Evolutionary conservation across 2,113 vertebrate species (phyloP), one percentile per base, ranked within the genome.

Genomic region (Pseudorectes ferrugineus): DNA sequence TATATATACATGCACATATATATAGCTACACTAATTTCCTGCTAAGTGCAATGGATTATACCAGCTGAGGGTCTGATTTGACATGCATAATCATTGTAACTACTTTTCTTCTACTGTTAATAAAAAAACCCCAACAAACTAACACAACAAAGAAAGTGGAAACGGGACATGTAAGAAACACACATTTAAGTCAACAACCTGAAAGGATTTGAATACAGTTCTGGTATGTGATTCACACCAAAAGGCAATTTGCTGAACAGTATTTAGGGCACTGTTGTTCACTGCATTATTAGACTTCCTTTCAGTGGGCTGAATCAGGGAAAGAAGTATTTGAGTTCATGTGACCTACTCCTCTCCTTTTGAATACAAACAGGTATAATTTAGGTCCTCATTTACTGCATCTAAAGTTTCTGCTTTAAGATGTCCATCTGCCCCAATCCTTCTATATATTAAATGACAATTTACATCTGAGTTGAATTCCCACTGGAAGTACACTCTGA

Each of bases 161-260:
- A 71, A 91, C 1, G 0, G n/a, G 38, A 52, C 40, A 24, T 14
- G 7, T 29, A 52, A 67, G 33, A 66, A 92, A 72, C 48, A 77
- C 40, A 83, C 15, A 31, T 40, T 73, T 28, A 63, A 16, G 12
- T 70, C 55, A 77, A 91, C 36, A 20, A 46, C 20, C 18, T 72
- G 33, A 19, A 89, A 84, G 42, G 52, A 78, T 61, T 11, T 79
- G 18, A 66, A 72, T 31, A 78, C 8, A 40, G 57, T 58, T 89
- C 81, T 86, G 91, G 91, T 94, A 95, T 89, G 87, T 93, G 85
- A 94, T 95, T 94, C 58, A 70, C 43, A 72, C 66, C 70, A 82
- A 89, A 93, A 88, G 43, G 52, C 17, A 87, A 52, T 85, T 71
- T 45, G 72, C 36, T 57, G 35, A 91, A 65, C 35, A 66, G 19